Conservation (phyloP, 2,113 vertebrate species). For the Rhizomys pruinosus region DNA sequence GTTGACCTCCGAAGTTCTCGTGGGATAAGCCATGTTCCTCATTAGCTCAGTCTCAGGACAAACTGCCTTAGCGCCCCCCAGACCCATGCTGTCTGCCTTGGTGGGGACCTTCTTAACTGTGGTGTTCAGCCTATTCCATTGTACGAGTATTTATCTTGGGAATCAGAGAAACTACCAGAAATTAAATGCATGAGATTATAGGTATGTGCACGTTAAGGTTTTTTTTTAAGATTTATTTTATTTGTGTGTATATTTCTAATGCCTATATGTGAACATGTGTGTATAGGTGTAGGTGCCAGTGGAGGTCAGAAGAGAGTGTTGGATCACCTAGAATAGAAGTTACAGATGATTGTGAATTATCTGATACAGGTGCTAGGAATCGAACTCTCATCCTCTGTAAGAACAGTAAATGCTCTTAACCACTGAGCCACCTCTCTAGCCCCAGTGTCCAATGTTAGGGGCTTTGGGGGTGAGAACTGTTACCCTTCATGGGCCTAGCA, state of each 20-base stretch:
- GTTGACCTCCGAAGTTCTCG: not conserved
- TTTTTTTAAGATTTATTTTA: too few species aligned
- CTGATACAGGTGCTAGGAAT: too few species aligned
- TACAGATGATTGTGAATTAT: too few species aligned
- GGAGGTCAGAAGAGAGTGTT: too few species aligned
- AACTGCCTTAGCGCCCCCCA: not conserved
- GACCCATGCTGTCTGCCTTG: not conserved
- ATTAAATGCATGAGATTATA: not conserved
- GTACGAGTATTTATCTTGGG: not conserved
- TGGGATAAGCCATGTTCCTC: slow-evolving; percentile 38
- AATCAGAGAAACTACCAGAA: not conserved
- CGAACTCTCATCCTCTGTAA: too few species aligned
- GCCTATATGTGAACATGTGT: too few species aligned
- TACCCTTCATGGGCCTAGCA: not conserved
- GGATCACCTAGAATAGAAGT: too few species aligned
- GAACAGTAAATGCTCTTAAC: too few species aligned
- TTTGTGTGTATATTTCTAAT: too few species aligned
- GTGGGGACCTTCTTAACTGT: not conserved
- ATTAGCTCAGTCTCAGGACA: slow-evolving; percentile 2
- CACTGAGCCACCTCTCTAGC: not conserved
- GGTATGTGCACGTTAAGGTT: not conserved
- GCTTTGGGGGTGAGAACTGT: not conserved
- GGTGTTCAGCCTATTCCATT: not conserved
- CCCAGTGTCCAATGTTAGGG: not conserved
- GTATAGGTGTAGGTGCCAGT: too few species aligned